Evolutionary conservation across 2,888 invertebrate genomes (phyloP), one percentile per base, ranked within the genome.

Genomic region (Tinea semifulvella): DNA sequence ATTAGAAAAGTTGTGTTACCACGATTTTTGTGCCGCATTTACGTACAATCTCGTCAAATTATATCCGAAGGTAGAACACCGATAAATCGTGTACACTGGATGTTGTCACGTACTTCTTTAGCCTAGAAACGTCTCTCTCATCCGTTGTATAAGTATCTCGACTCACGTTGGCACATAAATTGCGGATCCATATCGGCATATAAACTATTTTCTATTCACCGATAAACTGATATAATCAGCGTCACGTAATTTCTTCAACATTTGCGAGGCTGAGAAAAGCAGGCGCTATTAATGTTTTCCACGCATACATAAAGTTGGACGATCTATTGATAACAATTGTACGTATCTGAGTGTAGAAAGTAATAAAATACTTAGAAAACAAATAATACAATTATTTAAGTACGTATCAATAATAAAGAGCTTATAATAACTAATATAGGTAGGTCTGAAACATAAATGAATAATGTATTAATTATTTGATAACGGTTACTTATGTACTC

Each of bases 71-170:
- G 31, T 31, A 31, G 31, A 31, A 14, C 31, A 14, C 13, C 31
- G 13, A 31, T 14, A 14, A 31, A 13, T 31, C 31, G 31, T 31
- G 31, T 31, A 14, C 22, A 22, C 40, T 5, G 19, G 22, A 49
- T 49, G 48, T 51, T 47, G 48, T 51, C 51, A 51, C 51, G 51
- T 49, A 51, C 49, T 45, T 48, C 48, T 47, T 48, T 49, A 51
- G 47, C 51, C 51, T 46, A 51, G 51, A 40, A 40, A 20, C 40
- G 22, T 40, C 40, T 20, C 22, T 14, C 11, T 13, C 40, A 40
- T 40, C 40, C 40, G 40, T 40, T 40, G 40, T 40, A 31, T n/a
- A 31, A 31, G 31, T 31, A 40, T 40, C 40, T 40, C 40, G n/a
- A 40, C 13, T 40, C 40, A 40, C 40, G 22, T 40, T n/a, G n/a